phyloP scores from a whole-genome alignment of 2,797 vertebrate species.

The Sternarchorhynchus goeldii region DNA sequence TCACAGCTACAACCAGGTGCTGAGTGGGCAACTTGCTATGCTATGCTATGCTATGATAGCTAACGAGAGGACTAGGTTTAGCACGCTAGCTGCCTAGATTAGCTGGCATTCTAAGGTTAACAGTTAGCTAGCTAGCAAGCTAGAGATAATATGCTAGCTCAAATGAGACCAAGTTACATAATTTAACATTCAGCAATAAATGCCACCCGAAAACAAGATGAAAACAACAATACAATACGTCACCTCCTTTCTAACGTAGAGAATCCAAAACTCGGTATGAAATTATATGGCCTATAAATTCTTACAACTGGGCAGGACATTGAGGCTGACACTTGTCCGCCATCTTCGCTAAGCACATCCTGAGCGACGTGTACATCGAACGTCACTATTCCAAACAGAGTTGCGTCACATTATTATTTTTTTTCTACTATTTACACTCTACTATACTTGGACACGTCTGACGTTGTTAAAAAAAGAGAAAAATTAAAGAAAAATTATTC shows the following conservation, averaged over 20 bases:
- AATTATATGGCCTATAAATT: constrained; percentile 53
- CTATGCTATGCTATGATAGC: neutral
- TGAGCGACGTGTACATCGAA: constrained; percentile 86
- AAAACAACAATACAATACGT: neutral
- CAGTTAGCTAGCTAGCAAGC: constrained; percentile 44
- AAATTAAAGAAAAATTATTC: no score
- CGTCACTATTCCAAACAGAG: constrained; percentile 59
- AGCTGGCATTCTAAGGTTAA: constrained; percentile 4
- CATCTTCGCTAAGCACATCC: constrained; percentile 82
- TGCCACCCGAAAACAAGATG: neutral
- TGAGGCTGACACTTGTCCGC: constrained; percentile 74
- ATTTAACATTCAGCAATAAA: constrained; percentile 20
- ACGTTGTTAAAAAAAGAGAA: no score
- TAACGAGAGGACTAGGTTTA: neutral
- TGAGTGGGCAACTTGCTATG: constrained; percentile 19
- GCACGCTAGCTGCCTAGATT: neutral
- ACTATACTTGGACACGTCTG: no score
- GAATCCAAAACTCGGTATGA: constrained; percentile 55
- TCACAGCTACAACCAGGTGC: neutral
- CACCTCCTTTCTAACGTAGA: constrained; percentile 50
- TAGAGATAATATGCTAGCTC: no score
- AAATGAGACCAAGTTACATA: neutral
- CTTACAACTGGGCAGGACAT: constrained; percentile 75
- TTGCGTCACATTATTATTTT: neutral
- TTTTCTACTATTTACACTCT: no score